Evolutionary conservation across 2,113 vertebrate species (phyloP).

Genomic region (Xiphophorus hellerii): DNA sequence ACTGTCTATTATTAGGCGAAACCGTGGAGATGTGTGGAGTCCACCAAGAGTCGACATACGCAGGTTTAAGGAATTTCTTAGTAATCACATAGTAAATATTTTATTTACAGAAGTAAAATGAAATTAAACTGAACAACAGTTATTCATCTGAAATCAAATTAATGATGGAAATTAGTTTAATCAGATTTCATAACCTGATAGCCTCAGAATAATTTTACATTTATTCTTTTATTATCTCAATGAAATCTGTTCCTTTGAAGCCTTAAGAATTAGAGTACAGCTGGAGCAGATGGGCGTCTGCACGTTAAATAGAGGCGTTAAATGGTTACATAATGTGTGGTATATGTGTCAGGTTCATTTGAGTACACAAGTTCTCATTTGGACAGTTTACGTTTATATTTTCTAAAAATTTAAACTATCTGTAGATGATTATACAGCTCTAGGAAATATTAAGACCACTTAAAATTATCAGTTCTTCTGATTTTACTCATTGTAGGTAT

Average conservation of each 20-base stretch:
- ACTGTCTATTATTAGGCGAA: not conserved
- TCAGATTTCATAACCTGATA: not conserved
- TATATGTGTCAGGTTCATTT: not conserved
- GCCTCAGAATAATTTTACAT: not conserved
- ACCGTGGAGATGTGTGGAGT: not conserved
- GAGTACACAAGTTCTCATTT: not conserved
- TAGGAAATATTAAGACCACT: too few species aligned
- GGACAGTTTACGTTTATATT: not conserved
- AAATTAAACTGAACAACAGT: not conserved
- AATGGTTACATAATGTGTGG: constrained; percentile 9
- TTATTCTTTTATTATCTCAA: not conserved
- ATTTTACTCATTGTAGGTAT: too few species aligned
- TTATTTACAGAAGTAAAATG: not conserved
- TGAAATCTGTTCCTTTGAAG: constrained; percentile 10
- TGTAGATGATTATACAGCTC: too few species aligned
- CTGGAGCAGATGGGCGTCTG: constrained; percentile 45
- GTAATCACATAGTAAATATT: too few species aligned
- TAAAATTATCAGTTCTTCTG: too few species aligned
- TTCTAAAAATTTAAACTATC: not conserved
- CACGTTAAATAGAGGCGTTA: constrained; percentile 31
- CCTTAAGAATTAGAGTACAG: not conserved
- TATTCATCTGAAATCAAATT: not conserved
- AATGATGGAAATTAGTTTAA: not conserved
- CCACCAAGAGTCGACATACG: too few species aligned
- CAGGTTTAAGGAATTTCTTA: too few species aligned